A percentile compares a stretch with the other conserved stretches of the same genome.
These are phyloP conservation scores for Hafferia zeledoni DNA, from an alignment of 2,797 vertebrate genomes.

Conservation along the genomic window DNA sequence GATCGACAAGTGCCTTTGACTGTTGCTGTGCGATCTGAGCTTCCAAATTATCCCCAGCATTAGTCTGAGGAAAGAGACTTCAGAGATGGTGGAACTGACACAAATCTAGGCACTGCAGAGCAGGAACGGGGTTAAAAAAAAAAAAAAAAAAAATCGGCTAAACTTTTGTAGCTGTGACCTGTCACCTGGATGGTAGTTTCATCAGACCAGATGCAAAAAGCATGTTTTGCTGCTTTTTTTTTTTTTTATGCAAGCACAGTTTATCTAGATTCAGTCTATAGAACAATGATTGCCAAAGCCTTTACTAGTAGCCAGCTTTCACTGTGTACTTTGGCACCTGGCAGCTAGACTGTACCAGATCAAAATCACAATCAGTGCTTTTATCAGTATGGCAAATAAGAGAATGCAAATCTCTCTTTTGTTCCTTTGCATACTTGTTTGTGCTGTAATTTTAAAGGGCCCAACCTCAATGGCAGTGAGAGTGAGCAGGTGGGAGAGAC, in stretches of 20 bases:
- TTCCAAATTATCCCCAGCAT: neutral
- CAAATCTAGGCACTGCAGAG: neutral
- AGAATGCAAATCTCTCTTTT: neutral
- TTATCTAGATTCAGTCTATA: neutral
- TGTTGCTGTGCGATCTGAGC: neutral
- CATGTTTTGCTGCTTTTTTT: neutral
- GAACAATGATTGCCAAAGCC: neutral
- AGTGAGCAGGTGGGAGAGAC: neutral
- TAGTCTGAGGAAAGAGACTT: neutral
- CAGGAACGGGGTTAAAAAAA: neutral
- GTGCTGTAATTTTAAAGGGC: neutral
- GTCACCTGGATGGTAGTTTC: neutral
- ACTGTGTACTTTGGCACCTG: neutral
- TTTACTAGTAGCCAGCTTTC: neutral
- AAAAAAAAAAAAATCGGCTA: neutral
- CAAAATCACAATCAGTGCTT: neutral
- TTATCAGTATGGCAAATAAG: neutral
- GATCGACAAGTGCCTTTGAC: neutral
- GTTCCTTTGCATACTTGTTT: neutral
- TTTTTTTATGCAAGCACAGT: neutral
- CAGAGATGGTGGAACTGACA: neutral
- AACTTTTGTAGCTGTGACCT: neutral
- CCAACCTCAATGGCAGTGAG: neutral
- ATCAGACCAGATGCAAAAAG: neutral
- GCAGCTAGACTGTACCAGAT: neutral